Conservation (phyloP, 2,888 invertebrate species). For the Nemoura dubitans region DNA sequence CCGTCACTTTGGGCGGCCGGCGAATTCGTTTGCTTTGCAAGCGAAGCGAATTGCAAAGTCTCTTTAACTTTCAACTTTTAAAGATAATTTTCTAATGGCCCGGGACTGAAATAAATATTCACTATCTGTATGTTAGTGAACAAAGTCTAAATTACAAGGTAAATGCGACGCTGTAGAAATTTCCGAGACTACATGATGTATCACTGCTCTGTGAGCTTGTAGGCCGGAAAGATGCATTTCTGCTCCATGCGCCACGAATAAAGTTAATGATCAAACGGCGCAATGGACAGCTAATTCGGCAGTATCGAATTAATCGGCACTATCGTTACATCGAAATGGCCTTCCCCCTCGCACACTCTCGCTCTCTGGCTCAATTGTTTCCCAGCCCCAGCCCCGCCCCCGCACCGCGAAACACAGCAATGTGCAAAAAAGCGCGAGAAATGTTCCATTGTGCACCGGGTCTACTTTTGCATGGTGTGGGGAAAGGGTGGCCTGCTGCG, state of each 20-base stretch:
- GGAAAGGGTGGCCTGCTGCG: neutral
- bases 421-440: neutral
- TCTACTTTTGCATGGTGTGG: neutral
- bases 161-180: neutral
- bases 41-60: neutral
- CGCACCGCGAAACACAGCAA: neutral
- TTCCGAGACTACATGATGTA: neutral
- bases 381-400: neutral
- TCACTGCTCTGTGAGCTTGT: neutral
- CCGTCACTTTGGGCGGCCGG: neutral
- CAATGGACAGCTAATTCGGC: slow-evolving; percentile 16
- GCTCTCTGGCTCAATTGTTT: slow-evolving; percentile 32
- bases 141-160: no score
- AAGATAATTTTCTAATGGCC: no score
- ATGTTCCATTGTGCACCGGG: neutral
- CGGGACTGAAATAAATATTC: no score
- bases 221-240: neutral
- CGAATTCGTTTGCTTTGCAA: neutral
- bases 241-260: neutral
- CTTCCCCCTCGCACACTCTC: neutral
- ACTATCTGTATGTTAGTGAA: no score
- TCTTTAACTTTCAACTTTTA: no score
- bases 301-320: slow-evolving; percentile 31
- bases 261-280: neutral
- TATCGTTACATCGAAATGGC: neutral